Base-by-base conservation (phyloP, 2,113 vertebrate species). In the Ceyx margarethae region DNA sequence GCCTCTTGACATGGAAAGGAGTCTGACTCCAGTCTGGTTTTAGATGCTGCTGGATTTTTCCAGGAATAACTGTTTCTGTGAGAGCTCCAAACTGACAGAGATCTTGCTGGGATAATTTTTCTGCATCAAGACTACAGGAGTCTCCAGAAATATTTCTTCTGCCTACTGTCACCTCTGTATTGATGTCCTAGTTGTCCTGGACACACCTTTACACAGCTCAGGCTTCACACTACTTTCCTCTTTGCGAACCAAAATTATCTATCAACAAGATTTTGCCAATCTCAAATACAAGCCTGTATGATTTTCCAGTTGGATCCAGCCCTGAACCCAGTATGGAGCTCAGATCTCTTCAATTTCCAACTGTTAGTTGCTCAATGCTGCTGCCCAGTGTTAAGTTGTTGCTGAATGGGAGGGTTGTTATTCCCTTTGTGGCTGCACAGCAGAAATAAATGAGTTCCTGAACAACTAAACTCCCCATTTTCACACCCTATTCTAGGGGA, bases 351-450 rank as follows among this genome's bases (percentile, higher is more conserved):
- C 33, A 65, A 37, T 81, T 13, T 81, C 20, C 29, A 81, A 21
- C 1, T 35, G 43, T 73, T 43, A 31, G 89, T 82, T 78, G 48
- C n/a, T 58, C 43, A 85, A 0, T 53, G 51, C 29, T 85, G 43
- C 54, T 92, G 5, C 67, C 54, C 50, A 10, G 25, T 26, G 81
- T 64, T 81, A 35, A 37, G 6, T 71, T 81, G 56, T 46, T 90
- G 1, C 60, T 6, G 2, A 81, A 80, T 91, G 68, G 75, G 53
- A 56, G 20, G 68, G 57, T 58, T 60, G 7, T 67, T 68, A 62
- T 89, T 93, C 94, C 84, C 51, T 53, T 9, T 26, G 86, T 85
- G 74, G 29, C 58, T 89, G 58, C 64, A 62, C 62, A 92, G 93
- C 61, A 40, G 90, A 60, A 85, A 40, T 61, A 71, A 80, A 72